Base-by-base conservation (phyloP, 1,140 invertebrate genomes). In the Drosophila dunni region DNA sequence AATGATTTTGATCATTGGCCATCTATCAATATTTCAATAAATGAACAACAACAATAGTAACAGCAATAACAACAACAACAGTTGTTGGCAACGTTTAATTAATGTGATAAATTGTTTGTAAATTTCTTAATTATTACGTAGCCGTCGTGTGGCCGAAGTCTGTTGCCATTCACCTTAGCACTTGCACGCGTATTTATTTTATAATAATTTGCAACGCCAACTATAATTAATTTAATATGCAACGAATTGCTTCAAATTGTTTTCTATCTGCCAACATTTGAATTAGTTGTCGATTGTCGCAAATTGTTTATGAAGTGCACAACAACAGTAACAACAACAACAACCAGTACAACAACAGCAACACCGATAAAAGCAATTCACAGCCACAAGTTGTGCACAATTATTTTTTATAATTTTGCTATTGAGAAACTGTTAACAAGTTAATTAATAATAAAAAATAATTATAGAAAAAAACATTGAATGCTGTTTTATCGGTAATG, bases 121-220 rank as follows among this genome's bases (percentile, higher is more conserved):
- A 88, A 88, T 89, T 88, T 88, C 83, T 83, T 88, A 89, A 88
- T 89, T 88, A 88, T 89, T 89, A 89, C 84, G 83, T 80, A 69
- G 76, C 65, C 77, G 77, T 58, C 70, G 58, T 72, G 80, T 83
- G 73, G 68, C 51, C 82, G 58, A 24, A 40, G 34, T 56, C 34
- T 56, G 34, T 88, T 89, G 83, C 83, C 83, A 88, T 83, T 89
- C 83, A 89, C 84, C 80, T 83, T 68, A 79, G 71, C 68, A 40
- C 45, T 66, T 71, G 78, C 54, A 72, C 64, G 77, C 71, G 70
- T 74, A 81, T 74, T 86, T 79, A 69, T 73, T 82, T 86, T 82
- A 79, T 76, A 79, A 86, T 73, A 58, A 71, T 74, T 75, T 63
- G 70, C 57, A 63, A 33, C 40, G 48, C 8, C 67, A 71, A 60